Conservation (phyloP, 2,888 invertebrate species). For the Phaedon cochleariae region DNA sequence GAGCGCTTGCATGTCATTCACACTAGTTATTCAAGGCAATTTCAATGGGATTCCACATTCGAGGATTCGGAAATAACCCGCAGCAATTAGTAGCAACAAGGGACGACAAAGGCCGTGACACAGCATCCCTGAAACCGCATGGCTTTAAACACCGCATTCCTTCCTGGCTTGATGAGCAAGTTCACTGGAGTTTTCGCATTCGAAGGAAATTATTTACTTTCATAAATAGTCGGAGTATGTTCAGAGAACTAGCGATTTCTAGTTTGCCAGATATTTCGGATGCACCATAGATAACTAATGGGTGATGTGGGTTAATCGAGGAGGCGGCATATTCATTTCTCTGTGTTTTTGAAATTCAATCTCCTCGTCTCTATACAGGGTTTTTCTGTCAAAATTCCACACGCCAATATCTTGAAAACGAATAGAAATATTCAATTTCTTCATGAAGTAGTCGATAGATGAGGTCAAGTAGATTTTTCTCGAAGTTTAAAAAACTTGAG, state of each 20-base stretch:
- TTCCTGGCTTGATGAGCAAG: conserved; percentile 24
- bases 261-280: background rate
- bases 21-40: background rate
- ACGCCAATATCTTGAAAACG: too few relatives aligned
- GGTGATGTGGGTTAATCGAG: too few relatives aligned
- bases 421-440: too few relatives aligned
- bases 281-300: too few relatives aligned
- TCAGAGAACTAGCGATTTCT: conserved; percentile 20
- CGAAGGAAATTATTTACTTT: conserved; percentile 23
- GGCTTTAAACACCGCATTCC: background rate
- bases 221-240: conserved; percentile 20
- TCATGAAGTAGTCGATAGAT: too few relatives aligned
- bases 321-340: too few relatives aligned
- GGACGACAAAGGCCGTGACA: background rate
- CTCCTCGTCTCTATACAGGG: too few relatives aligned
- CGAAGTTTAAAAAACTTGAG: too few relatives aligned
- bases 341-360: too few relatives aligned
- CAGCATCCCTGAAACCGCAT: background rate
- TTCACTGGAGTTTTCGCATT: conserved; percentile 21
- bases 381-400: too few relatives aligned
- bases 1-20: background rate
- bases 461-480: too few relatives aligned
- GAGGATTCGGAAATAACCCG: background rate
- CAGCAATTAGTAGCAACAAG: background rate
- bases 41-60: background rate